Evolutionary conservation across 2,797 vertebrate species (phyloP).

Genomic region (Fringilla coelebs): DNA sequence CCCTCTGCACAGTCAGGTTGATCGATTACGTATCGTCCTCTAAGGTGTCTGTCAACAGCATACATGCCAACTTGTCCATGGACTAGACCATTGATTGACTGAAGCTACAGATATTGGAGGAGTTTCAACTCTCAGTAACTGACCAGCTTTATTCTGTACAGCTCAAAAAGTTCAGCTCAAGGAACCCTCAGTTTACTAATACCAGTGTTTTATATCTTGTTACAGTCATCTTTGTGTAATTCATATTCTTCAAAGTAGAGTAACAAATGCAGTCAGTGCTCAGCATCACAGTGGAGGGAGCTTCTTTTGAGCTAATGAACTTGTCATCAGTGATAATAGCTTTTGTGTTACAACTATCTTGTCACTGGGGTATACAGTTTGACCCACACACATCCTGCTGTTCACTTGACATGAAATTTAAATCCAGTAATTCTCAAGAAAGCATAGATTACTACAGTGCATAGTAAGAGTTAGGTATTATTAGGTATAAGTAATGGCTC

Average conservation of each 20-base stretch:
- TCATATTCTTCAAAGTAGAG: neutral
- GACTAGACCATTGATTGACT: neutral
- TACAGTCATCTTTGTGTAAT: neutral
- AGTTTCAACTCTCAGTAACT: neutral
- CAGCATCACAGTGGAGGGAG: neutral
- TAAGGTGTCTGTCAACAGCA: neutral
- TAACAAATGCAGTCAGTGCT: neutral
- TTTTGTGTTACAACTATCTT: neutral
- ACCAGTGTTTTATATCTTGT: neutral
- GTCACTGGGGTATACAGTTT: neutral
- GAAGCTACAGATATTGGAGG: neutral
- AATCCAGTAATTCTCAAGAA: neutral
- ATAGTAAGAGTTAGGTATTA: neutral
- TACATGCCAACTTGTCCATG: rapidly evolving
- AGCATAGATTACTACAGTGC: neutral
- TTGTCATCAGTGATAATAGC: neutral
- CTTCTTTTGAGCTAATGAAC: neutral
- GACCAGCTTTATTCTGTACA: neutral
- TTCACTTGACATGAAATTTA: neutral
- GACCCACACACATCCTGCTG: neutral
- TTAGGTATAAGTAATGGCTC: neutral
- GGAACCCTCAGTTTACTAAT: neutral
- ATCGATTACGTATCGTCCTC: neutral
- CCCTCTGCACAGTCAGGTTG: neutral
- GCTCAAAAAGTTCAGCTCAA: neutral